Evolutionary conservation across 1,140 invertebrate genomes (phyloP).

Genomic region (Eumeta japonica): DNA sequence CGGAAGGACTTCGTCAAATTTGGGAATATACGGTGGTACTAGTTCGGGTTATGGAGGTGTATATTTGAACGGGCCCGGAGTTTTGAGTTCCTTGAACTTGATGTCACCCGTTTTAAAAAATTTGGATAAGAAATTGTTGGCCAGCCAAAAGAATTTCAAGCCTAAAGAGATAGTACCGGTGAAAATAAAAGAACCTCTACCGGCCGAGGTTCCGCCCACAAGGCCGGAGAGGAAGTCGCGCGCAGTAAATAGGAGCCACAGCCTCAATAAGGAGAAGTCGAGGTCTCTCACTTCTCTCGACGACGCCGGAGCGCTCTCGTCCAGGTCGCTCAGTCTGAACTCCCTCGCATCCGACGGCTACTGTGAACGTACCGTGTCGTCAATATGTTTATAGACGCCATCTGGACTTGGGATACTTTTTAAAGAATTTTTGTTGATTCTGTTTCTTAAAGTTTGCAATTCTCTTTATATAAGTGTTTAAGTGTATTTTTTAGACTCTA

Average conservation of each 20-base stretch:
- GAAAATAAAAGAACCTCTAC: constrained; percentile 13
- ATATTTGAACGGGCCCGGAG: constrained; percentile 52
- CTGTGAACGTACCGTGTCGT: constrained; percentile 32
- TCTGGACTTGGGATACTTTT: too few relatives aligned
- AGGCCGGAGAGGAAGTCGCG: constrained; percentile 31
- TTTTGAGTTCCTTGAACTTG: constrained; percentile 54
- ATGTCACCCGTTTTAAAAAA: constrained; percentile 58
- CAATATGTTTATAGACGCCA: background rate
- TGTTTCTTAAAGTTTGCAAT: too few relatives aligned
- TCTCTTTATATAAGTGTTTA: background rate
- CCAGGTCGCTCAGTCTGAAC: constrained; percentile 38
- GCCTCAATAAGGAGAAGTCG: constrained; percentile 40
- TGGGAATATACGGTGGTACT: constrained; percentile 62
- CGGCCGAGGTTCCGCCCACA: constrained; percentile 26
- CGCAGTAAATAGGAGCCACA: constrained; percentile 18
- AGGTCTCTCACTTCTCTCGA: constrained; percentile 40
- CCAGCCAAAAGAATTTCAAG: constrained; percentile 49
- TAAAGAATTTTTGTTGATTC: background rate
- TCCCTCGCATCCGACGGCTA: constrained; percentile 49
- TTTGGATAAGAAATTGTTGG: constrained; percentile 43
- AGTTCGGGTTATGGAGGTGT: constrained; percentile 64
- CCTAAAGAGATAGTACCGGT: constrained; percentile 36
- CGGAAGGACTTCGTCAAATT: constrained; percentile 30
- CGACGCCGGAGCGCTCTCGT: constrained; percentile 19
- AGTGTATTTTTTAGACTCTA: too few relatives aligned